These are phyloP conservation scores for Pyrocephalus nanus DNA, from an alignment of 2,797 vertebrate genomes.

Conservation along the genomic window DNA sequence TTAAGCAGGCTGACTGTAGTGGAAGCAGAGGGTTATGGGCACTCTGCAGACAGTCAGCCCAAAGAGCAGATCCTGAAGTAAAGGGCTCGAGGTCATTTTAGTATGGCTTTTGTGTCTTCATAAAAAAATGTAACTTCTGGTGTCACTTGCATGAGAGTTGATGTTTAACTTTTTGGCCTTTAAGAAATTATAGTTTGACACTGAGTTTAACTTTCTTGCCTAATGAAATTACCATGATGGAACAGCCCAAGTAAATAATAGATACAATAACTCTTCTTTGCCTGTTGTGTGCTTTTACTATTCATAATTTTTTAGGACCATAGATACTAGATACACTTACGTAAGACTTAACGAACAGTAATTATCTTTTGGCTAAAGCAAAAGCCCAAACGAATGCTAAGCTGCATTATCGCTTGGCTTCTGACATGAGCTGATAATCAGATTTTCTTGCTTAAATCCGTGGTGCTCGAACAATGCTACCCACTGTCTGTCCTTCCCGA, in stretches of 20 bases:
- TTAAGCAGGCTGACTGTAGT: background rate
- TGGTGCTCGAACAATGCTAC: conserved; percentile 92
- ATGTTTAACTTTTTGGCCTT: conserved; percentile 77
- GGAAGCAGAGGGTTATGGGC: background rate
- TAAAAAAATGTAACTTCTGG: conserved; percentile 44
- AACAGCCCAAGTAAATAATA: conserved; percentile 78
- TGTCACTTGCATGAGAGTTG: conserved; percentile 66
- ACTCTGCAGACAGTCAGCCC: background rate
- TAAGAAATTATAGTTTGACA: conserved; percentile 79
- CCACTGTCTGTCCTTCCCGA: conserved; percentile 90
- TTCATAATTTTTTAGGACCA: conserved; percentile 81
- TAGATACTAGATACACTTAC: conserved; percentile 84
- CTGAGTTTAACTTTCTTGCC: conserved; percentile 73
- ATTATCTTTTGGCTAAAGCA: conserved; percentile 92
- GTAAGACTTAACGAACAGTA: conserved; percentile 85
- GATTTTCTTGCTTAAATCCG: conserved; percentile 97
- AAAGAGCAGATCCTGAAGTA: background rate
- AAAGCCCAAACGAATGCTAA: conserved; percentile 95
- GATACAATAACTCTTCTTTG: conserved; percentile 82
- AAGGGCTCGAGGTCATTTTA: background rate
- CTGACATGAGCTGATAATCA: conserved; percentile 99
- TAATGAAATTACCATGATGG: conserved; percentile 80
- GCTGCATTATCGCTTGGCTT: conserved; percentile 97
- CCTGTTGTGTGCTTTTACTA: conserved; percentile 80
- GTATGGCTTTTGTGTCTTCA: conserved; percentile 34